These are phyloP conservation scores for Sitta europaea DNA, from an alignment of 2,113 vertebrate species.

Conservation along the genomic window DNA sequence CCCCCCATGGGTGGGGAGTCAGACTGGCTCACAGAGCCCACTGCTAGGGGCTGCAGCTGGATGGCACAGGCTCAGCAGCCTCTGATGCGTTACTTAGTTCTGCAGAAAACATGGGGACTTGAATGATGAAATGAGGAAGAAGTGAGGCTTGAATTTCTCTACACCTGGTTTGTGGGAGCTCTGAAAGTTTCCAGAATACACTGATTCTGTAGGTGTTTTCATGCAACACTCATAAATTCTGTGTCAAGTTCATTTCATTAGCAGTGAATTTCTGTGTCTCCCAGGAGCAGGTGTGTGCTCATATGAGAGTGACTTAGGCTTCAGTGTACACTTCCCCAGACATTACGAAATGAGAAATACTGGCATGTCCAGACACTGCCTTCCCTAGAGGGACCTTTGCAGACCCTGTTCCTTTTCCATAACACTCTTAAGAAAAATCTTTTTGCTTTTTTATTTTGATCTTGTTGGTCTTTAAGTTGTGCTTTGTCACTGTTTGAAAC, in stretches of 20 bases:
- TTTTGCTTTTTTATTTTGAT: neutral
- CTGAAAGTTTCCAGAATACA: neutral
- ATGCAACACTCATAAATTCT: neutral
- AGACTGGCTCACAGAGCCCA: neutral
- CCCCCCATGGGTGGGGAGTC: neutral
- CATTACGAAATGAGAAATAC: constrained; percentile 8
- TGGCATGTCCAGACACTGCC: neutral
- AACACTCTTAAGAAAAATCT: neutral
- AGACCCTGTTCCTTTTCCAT: neutral
- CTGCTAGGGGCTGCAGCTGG: neutral
- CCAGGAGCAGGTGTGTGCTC: neutral
- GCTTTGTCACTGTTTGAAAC: neutral
- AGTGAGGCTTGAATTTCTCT: neutral
- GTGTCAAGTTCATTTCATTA: neutral
- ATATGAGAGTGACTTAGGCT: neutral
- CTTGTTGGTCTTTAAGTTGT: neutral
- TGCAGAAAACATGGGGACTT: neutral
- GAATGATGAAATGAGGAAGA: constrained; percentile 28
- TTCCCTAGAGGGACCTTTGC: neutral
- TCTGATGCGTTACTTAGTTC: neutral
- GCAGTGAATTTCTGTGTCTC: neutral
- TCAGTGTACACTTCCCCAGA: neutral
- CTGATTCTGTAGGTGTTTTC: neutral
- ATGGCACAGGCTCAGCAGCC: neutral
- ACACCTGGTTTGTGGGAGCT: neutral